Conservation (phyloP, 1,140 invertebrate genomes). For the Drosophila subobscura region DNA sequence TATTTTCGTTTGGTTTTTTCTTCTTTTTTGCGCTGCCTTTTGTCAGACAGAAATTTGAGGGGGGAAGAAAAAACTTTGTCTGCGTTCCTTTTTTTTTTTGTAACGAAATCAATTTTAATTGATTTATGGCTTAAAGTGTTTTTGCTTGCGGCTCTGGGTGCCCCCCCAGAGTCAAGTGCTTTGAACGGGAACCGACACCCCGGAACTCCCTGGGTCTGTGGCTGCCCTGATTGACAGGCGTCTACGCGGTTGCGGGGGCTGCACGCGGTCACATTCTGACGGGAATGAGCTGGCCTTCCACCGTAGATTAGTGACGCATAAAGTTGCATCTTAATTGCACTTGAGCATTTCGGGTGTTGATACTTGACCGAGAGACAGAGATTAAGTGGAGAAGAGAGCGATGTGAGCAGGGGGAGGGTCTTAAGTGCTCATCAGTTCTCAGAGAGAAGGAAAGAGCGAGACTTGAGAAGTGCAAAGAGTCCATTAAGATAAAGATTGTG, state of each 20-base stretch:
- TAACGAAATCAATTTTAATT: constrained; percentile 75
- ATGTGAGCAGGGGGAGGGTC: constrained; percentile 6
- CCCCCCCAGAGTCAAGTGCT: constrained; percentile 55
- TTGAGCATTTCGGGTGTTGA: constrained; percentile 53
- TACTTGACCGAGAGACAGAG: constrained; percentile 45
- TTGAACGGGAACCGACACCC: constrained; percentile 16
- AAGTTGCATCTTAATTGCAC: constrained; percentile 76
- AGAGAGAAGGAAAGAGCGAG: no score
- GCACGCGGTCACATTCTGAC: constrained; percentile 5
- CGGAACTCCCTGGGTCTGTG: constrained; percentile 33
- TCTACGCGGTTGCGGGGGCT: constrained; percentile 32
- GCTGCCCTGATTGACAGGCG: constrained; percentile 66
- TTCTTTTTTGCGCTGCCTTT: constrained; percentile 67
- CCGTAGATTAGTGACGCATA: constrained; percentile 71
- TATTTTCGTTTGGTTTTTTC: constrained; percentile 17
- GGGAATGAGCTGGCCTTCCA: constrained; percentile 26
- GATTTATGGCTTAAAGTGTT: constrained; percentile 78
- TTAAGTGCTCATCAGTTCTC: constrained; percentile 16
- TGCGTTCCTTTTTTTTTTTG: constrained; percentile 3
- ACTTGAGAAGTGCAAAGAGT: constrained; percentile 32
- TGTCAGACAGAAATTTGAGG: constrained; percentile 36
- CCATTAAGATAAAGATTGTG: constrained; percentile 23
- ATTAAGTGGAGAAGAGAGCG: constrained; percentile 12
- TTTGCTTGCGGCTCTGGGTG: constrained; percentile 55
- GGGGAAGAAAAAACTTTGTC: constrained; percentile 3